Conservation (phyloP, 1,140 invertebrate genomes). For the Saxidomus purpurata region DNA sequence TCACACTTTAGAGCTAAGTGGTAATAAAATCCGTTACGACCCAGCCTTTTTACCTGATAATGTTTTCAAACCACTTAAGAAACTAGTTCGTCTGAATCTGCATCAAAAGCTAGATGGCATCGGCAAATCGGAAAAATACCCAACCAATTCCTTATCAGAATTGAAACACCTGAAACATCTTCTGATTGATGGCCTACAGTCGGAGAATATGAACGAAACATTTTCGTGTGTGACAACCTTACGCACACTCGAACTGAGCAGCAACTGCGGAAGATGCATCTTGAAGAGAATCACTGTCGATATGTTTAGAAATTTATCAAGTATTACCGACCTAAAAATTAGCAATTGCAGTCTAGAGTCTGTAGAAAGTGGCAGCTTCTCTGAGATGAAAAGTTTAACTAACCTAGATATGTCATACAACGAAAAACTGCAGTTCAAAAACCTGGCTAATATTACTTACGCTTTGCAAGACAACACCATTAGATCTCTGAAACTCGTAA, state of each 20-base stretch:
- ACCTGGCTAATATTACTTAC: not conserved
- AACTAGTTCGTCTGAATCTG: not conserved
- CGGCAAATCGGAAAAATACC: not conserved
- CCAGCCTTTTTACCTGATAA: not conserved
- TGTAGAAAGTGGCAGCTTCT: not conserved
- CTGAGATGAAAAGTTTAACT: not conserved
- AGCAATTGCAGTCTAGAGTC: not conserved
- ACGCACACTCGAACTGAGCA: not conserved
- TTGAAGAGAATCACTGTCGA: not conserved
- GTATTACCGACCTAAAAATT: not conserved
- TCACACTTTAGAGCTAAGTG: not conserved
- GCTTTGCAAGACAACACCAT: not conserved
- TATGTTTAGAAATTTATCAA: not conserved
- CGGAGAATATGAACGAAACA: not conserved
- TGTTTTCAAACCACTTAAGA: not conserved
- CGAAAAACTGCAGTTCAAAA: conserved; percentile 21
- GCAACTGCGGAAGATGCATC: not conserved
- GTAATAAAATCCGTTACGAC: not conserved
- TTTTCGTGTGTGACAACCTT: not conserved
- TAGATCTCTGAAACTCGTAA: not conserved
- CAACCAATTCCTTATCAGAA: not conserved
- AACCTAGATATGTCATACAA: conserved; percentile 9
- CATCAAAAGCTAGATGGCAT: not conserved
- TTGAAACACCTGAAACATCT: conserved; percentile 7
- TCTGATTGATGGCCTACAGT: conserved; percentile 1